A percentile compares a stretch with the other conserved stretches of the same genome.
phyloP scores from a whole-genome alignment of 2,797 vertebrate genomes.

The Brachymystax lenok region DNA sequence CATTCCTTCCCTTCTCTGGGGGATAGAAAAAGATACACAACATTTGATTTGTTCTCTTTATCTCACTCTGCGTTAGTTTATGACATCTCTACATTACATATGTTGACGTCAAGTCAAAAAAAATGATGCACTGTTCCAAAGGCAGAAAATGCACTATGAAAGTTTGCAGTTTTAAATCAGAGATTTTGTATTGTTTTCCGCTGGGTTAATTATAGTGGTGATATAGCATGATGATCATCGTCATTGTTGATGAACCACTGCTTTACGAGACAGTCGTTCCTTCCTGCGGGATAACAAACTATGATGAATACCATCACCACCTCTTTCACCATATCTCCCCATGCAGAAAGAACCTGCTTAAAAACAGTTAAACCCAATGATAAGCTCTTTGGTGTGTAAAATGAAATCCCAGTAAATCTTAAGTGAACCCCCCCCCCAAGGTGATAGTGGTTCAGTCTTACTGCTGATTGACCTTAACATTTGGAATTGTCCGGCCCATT shows the following conservation, averaged over 20 bases:
- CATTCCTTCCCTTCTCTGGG: not conserved
- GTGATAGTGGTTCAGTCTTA: not conserved
- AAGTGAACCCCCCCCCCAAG: not conserved
- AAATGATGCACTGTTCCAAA: not conserved
- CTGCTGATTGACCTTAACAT: not conserved
- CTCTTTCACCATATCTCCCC: not conserved
- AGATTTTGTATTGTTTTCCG: not conserved
- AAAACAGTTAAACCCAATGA: constrained; percentile 2
- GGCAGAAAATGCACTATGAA: not conserved
- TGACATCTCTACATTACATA: not conserved
- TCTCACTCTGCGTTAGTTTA: not conserved
- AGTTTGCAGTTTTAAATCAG: not conserved
- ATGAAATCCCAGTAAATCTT: not conserved
- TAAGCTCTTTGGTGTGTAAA: not conserved
- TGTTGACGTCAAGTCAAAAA: not conserved
- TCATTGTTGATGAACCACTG: not conserved
- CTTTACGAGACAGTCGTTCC: not conserved
- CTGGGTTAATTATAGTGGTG: not conserved
- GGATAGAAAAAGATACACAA: constrained; percentile 6
- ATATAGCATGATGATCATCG: not conserved
- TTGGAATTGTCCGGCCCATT: not conserved
- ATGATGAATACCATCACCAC: not conserved
- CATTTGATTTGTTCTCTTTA: not conserved
- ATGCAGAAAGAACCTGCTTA: not conserved
- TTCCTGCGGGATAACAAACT: not conserved